phyloP scores from a whole-genome alignment of 2,888 invertebrate species.

The Trachelus iudaicus region DNA sequence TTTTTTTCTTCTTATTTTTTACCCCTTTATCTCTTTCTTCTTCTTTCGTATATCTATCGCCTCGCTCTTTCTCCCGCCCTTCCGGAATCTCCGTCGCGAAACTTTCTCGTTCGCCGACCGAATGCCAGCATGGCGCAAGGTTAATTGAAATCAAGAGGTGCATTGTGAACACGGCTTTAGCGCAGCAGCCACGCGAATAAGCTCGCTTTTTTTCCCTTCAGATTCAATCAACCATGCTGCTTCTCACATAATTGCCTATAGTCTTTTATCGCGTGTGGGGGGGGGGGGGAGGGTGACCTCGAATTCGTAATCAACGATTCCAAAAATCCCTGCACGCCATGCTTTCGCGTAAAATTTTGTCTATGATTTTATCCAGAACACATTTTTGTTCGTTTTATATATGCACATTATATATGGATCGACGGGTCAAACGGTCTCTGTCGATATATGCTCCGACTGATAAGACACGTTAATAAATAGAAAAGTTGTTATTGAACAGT shows the following conservation, averaged over 20 bases:
- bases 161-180: slow-evolving; percentile 40
- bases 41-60: slow-evolving; percentile 6
- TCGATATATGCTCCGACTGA: too few species aligned
- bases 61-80: slow-evolving; percentile 6
- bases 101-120: slow-evolving; percentile 13
- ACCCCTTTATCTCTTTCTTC: slow-evolving; percentile 16
- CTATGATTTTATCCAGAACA: too few species aligned
- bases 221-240: neutral
- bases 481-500: too few species aligned
- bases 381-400: too few species aligned
- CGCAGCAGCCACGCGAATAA: slow-evolving; percentile 10
- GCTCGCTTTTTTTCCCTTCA: neutral
- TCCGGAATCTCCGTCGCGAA: slow-evolving; percentile 1
- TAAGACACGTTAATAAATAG: too few species aligned
- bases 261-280: neutral
- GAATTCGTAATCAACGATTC: too few species aligned
- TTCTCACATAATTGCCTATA: neutral
- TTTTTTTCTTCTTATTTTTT: neutral
- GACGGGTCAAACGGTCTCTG: too few species aligned
- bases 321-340: too few species aligned
- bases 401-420: too few species aligned
- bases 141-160: slow-evolving; percentile 40
- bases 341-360: too few species aligned
- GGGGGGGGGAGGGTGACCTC: too few species aligned
- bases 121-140: slow-evolving; percentile 30